Evolutionary conservation across 30 jellyfish, hydroid and myxozoan genomes (phyloP), one percentile per base, ranked within the genome.

Genomic region (Sanderia malayensis): DNA sequence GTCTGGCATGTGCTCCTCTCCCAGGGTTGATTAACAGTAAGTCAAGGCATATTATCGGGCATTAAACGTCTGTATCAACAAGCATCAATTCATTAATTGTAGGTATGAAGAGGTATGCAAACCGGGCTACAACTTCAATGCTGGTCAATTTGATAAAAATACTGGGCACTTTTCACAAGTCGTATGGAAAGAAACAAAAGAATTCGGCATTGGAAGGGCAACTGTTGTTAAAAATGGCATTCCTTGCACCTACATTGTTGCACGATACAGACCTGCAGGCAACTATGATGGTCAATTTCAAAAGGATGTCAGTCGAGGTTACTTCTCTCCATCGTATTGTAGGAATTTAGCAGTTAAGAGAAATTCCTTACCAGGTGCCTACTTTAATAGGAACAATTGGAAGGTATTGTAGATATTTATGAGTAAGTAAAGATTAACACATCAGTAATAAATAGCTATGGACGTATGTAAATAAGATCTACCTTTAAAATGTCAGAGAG

Each of bases 131-230:
- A 63, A 57, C n/a, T 88, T 88, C 70, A 80, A 73, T 20, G 18
- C 73, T 9, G 84, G 61, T 2, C 21, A 30, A 25, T 30, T 69
- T 17, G 2, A 72, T 2, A 85, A 80, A n/a, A 81, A 83, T 9
- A 75, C 97, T 3, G 87, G 88, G 18, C 97, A 88, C 59, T 88
- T 88, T 52, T 73, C 97, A 2, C 97, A 88, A 81, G 84, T 88
- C 30, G 97, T 88, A 2, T 88, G 97, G 97, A 81, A 74, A 46
- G 76, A 33, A 37, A 65, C 81, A 21, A 72, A 82, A 28, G 80
- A 69, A 26, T 86, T 88, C 33, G 97, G 97, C 10, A 60, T 88
- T 13, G 97, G 97, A 24, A 70, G 30, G n/a, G 97, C 97, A 11
- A 76, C 31, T 25, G 75, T 67, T 3, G 60, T 77, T 29, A 66